Base-by-base conservation (phyloP, 2,888 invertebrate genomes). In the Ochropacha duplaris region DNA sequence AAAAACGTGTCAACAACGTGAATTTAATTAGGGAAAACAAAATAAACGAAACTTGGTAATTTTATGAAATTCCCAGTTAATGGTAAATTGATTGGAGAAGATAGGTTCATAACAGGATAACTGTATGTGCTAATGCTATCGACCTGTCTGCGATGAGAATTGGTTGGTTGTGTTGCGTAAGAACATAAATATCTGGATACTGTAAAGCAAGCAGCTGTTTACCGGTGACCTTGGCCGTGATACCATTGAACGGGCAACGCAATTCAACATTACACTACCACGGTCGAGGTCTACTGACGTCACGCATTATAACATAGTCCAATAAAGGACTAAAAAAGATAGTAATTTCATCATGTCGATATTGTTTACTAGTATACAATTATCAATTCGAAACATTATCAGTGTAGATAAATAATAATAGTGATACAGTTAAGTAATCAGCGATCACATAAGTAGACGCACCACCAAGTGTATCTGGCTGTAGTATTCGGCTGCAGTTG, bases 161-260 rank as follows among this genome's bases (percentile, higher is more conserved):
- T 39, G 28, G 49, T 64, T 52, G 61, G 56, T 58, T 26, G 56
- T 57, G 56, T 73, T 74, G 64, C 69, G 67, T 64, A 73, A 75
- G 58, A 59, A 55, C 49, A 61, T 66, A 71, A 66, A 69, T 62
- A 69, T 72, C 68, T 66, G 61, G 63, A 66, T 64, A 57, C 60
- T 59, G 70, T 52, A 65, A 71, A 69, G 69, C 66, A 62, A 77
- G 67, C 85, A 86, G 84, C 82, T 84, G 86, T 83, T 82, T 67
- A 72, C 58, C n/a, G 67, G 63, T 72, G 86, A 84, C 90, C 91
- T 90, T 92, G 91, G 84, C 91, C 89, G 86, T 90, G 88, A 87
- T 84, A 81, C 80, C 75, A 81, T 73, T 80, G 76, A 79, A 76
- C 82, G 81, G 74, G 79, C 78, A 80, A 73, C 83, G 81, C 81